Base-by-base conservation (phyloP, 37 sponge, comb jelly and placozoan species). In the Hexactinellida sp. region DNA sequence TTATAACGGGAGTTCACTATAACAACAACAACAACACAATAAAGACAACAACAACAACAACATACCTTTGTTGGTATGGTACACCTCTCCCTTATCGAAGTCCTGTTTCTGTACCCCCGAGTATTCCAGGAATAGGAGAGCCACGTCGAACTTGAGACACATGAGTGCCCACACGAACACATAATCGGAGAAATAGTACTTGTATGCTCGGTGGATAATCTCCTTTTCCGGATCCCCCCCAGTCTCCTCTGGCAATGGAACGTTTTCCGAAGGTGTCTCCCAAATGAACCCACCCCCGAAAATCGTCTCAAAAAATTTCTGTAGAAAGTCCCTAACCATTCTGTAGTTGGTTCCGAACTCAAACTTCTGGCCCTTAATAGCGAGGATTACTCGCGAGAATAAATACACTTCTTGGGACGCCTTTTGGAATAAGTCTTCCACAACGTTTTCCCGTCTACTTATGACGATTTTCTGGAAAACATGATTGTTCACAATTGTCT, bases 251-350 rank as follows among this genome's bases (percentile, higher is more conserved):
- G 52, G 13, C 52, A 47, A 47, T 47, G 52, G 52, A 47, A 47
- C 52, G 5, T 63, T 63, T 28, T n/a, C 76, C 3, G 76, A 63
- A 7, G 76, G 76, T 25, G 76, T 63, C 21, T 63, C 76, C 76
- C 76, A 63, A 63, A 63, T 63, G 76, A 63, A 63, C 13, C 76
- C 76, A 7, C 76, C 30, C 13, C 76, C 76, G 76, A 63, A 63
- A 32, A 63, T 63, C 28, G 3, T 10, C 76, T 63, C 76, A 25
- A 63, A n/a, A n/a, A 63, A 63, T 28, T 63, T 63, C 34, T 63
- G 76, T 10, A 63, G 76, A 28, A 63, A 63, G 34, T 63, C 13
- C 76, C 34, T 63, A 21, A 63, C 76, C 30, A 7, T 23, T 10
- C 30, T n/a, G 30, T 63, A 63, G 34, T 63, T 28, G 21, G 25